A percentile compares a stretch with the other conserved stretches of the same genome.
Evolutionary conservation across 37 sponge, comb jelly and placozoan species (phyloP).

Genomic region (Oopsacas minuta): DNA sequence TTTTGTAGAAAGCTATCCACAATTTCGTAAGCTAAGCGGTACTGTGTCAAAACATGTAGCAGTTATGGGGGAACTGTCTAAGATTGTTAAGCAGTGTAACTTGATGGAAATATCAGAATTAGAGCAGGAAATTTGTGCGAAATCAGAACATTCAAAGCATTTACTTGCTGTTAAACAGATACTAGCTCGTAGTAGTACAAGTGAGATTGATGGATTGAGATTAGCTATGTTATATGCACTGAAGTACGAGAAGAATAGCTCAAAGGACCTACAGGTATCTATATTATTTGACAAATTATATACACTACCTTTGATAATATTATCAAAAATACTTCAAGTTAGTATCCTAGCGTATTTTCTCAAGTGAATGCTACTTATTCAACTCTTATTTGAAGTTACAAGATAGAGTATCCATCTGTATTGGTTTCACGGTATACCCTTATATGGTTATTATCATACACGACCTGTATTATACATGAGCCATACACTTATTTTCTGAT

Average conservation of each 20-base stretch:
- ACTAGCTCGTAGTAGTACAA: conserved; percentile 31
- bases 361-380: too few relatives aligned
- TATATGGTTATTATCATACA: too few relatives aligned
- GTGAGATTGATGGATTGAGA: conserved; percentile 49
- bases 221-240: conserved; percentile 58
- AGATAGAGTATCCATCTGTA: too few relatives aligned
- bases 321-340: too few relatives aligned
- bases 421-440: too few relatives aligned
- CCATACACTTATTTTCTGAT: too few relatives aligned
- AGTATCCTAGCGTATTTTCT: too few relatives aligned
- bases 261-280: conserved; percentile 22
- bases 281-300: too few relatives aligned
- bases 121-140: conserved; percentile 72
- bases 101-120: conserved; percentile 70
- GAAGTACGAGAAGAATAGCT: conserved; percentile 49
- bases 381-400: too few relatives aligned
- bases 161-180: conserved; percentile 35
- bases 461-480: too few relatives aligned
- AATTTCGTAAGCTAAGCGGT: conserved; percentile 81
- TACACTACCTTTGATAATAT: too few relatives aligned
- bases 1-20: conserved; percentile 92
- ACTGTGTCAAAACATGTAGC: conserved; percentile 93
- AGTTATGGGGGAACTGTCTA: conserved; percentile 75
- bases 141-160: conserved; percentile 28
- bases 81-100: conserved; percentile 47